Evolutionary conservation across 2,797 vertebrate species (phyloP), one percentile per base, ranked within the genome.

Genomic region (Natrix natrix): DNA sequence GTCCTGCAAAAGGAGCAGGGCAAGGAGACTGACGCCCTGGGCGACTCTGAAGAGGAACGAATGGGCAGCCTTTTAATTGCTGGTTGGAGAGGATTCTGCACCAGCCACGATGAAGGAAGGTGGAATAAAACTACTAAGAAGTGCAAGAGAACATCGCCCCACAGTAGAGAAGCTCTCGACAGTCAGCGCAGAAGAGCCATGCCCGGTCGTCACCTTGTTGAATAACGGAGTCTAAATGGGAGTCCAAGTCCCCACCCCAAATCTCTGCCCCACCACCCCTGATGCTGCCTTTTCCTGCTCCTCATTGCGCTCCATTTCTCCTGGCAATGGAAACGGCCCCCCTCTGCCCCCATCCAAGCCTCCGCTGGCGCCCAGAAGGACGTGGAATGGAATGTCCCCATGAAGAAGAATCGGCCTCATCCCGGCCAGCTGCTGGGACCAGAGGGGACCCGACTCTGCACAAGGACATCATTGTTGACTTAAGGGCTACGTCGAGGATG

Each of bases 391-490:
- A 48, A 91, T 87, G 69, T 86, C 90, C 55, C 26, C 86, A 87
- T 20, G n/a, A 59, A 87, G 95, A 91, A 43, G 95, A 91, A 43
- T 94, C 94, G 11, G 86, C 32, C 93, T 93, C 37, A 6, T 11
- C 91, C 83, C 92, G 92, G 94, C 78, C 89, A 83, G 57, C n/a
- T 0, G 54, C 92, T 92, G 94, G 24, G 10, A 86, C 88, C 91
- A 63, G 74, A 61, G 90, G 91, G 95, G 92, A 92, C 93, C 92
- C 57, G 88, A 91, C 91, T 93, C 92, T 90, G 92, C 93, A 91
- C 94, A 95, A 93, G 93, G 91, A 92, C 87, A 83, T 74, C 69
- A 2, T 5, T 95, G 93, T 87, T 92, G 94, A 95, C 94, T 93
- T 59, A 88, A 0, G 59, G 94, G 91, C 93, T 17, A 5, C 56